A percentile compares a stretch with the other conserved stretches of the same genome.
phyloP scores from a whole-genome alignment of 2,113 vertebrate genomes.

The Arizona elegans region DNA sequence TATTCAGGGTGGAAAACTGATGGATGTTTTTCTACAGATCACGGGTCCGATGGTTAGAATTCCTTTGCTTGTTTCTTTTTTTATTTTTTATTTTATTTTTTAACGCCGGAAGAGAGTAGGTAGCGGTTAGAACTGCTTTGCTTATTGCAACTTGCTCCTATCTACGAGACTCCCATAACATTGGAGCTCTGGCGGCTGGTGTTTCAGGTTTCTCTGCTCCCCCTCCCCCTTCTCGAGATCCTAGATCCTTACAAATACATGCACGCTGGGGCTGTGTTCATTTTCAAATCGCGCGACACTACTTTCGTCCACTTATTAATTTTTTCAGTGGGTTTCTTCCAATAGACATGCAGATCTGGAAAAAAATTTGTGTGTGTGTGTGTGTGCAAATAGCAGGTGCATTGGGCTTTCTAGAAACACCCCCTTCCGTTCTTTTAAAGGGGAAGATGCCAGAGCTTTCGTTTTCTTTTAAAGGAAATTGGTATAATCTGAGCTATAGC shows the following conservation, averaged over 20 bases:
- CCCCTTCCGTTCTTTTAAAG: constrained; percentile 28
- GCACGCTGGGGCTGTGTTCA: constrained; percentile 6
- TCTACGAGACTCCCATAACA: background rate
- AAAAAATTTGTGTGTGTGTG: background rate
- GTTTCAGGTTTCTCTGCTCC: background rate
- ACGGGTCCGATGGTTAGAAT: background rate
- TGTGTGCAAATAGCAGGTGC: constrained; percentile 19
- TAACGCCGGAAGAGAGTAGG: background rate
- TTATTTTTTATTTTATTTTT: background rate
- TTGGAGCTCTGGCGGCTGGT: background rate
- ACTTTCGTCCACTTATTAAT: background rate
- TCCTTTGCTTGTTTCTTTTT: background rate
- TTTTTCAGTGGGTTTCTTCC: constrained; percentile 10
- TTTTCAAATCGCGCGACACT: constrained; percentile 30
- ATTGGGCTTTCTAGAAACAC: constrained; percentile 7
- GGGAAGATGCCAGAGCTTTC: constrained; percentile 3
- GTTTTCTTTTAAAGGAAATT: background rate
- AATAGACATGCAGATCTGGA: constrained; percentile 25
- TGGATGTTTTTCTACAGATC: background rate
- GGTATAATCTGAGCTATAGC: background rate
- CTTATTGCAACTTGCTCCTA: background rate
- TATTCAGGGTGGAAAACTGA: background rate
- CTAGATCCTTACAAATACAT: background rate
- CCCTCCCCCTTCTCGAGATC: no score
- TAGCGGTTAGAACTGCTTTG: background rate